Evolutionary conservation across 2,888 invertebrate genomes (phyloP), one percentile per base, ranked within the genome.

Genomic region (Andricus curvator): DNA sequence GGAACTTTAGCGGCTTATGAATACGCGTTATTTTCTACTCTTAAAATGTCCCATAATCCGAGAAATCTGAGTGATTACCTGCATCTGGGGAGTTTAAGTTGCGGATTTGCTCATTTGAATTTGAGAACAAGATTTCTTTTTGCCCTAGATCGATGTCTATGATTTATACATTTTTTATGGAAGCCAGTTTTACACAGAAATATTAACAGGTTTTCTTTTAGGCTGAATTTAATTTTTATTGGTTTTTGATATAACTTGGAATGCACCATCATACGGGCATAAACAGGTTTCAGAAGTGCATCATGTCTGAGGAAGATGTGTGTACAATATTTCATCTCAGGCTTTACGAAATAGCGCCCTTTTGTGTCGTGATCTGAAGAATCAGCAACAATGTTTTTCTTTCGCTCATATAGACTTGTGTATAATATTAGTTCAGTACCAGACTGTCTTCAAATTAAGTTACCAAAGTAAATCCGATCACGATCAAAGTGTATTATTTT

Each of bases 301-400:
- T 11, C 22, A 22, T 60, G 56, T 22, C 56, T 56, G 56, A n/a
- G n/a, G 56, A 56, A 56, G 56, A 56, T n/a, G n/a, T 56, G n/a
- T n/a, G 56, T 56, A 56, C n/a, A 56, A 56, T n/a, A 56, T 56
- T 56, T 56, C 56, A 56, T 56, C 20, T 56, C 56, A n/a, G n/a
- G 56, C n/a, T n/a, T n/a, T 56, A 56, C 9, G 9, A n/a, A 56
- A 9, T n/a, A 5, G 20, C 3, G n/a, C 56, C 56, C 56, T 56
- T 56, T 9, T 56, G n/a, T 8, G n/a, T 56, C 56, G 3, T 56
- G n/a, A n/a, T 56, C 11, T n/a, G n/a, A 56, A n/a, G 11, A n/a
- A 20, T n/a, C 48, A 48, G 15, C 48, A 48, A 17, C 17, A 48
- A 48, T 48, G 5, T 48, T 48, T 5, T 48, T 17, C 48, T 48